Percentiles rank a stretch among this genome's conserved stretches.
phyloP scores from a whole-genome alignment of 1,140 invertebrate species.

The Drosophila bipectinata region DNA sequence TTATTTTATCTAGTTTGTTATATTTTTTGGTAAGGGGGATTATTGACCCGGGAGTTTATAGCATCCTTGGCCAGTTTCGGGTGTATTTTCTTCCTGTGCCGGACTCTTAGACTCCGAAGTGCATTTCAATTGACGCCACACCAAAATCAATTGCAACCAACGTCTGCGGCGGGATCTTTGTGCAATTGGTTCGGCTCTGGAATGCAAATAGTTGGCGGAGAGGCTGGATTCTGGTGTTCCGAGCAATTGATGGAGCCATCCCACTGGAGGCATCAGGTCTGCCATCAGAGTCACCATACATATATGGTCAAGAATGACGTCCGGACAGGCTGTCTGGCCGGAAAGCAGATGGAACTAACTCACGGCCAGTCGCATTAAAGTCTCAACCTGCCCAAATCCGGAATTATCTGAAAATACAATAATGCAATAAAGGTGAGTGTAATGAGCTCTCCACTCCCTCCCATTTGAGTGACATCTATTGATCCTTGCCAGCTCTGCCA shows the following conservation, averaged over 20 bases:
- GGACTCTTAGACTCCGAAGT: constrained; percentile 52
- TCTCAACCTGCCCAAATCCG: constrained; percentile 27
- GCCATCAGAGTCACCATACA: constrained; percentile 8
- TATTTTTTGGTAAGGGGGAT: neutral
- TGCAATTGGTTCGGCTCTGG: constrained; percentile 42
- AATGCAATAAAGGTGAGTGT: neutral
- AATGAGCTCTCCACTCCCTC: neutral
- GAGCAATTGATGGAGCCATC: constrained; percentile 42
- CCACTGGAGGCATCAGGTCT: constrained; percentile 57
- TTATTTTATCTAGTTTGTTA: neutral
- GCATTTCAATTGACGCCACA: constrained; percentile 75
- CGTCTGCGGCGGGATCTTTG: constrained; percentile 54
- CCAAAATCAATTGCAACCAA: constrained; percentile 68
- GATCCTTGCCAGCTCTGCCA: constrained; percentile 31
- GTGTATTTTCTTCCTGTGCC: constrained; percentile 28
- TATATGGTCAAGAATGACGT: constrained; percentile 20
- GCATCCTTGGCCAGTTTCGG: neutral
- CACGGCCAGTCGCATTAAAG: neutral
- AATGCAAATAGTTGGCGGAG: constrained; percentile 53
- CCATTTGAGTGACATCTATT: constrained; percentile 11
- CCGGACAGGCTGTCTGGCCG: constrained; percentile 5
- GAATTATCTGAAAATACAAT: constrained; percentile 24
- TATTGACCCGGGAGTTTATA: neutral
- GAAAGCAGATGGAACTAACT: constrained; percentile 25
- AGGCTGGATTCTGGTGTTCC: constrained; percentile 3